Conservation (phyloP, 2,797 vertebrate genomes). For the Propithecus deckenii region DNA sequence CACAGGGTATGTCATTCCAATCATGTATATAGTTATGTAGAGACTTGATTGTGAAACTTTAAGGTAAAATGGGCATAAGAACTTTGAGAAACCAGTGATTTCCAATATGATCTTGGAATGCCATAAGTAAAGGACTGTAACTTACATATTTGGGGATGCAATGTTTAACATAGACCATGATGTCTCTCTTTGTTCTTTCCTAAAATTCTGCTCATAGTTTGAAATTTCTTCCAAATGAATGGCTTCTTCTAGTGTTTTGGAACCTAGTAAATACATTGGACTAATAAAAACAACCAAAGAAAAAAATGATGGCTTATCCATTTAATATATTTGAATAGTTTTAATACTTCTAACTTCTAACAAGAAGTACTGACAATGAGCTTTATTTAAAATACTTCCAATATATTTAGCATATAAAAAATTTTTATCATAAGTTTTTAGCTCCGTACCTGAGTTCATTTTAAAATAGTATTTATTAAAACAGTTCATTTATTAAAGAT, state of each 20-base stretch:
- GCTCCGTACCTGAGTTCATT: background rate
- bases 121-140: background rate
- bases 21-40: background rate
- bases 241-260: constrained; percentile 48
- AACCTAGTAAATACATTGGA: background rate
- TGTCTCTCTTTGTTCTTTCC: background rate
- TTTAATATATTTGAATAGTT: background rate
- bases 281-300: background rate
- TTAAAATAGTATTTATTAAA: background rate
- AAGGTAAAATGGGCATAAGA: background rate
- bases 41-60: background rate
- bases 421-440: background rate
- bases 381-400: background rate
- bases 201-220: constrained; percentile 20
- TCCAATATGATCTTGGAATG: background rate
- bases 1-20: background rate
- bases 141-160: background rate
- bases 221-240: constrained; percentile 33
- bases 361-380: background rate
- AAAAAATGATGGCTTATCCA: background rate
- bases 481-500: background rate
- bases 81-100: background rate
- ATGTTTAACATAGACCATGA: background rate
- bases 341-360: background rate
- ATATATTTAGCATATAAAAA: background rate